A percentile compares a stretch with the other conserved stretches of the same genome.
These are phyloP conservation scores for Oxycera nigricornis DNA, from an alignment of 2,888 invertebrate genomes.

Conservation along the genomic window DNA sequence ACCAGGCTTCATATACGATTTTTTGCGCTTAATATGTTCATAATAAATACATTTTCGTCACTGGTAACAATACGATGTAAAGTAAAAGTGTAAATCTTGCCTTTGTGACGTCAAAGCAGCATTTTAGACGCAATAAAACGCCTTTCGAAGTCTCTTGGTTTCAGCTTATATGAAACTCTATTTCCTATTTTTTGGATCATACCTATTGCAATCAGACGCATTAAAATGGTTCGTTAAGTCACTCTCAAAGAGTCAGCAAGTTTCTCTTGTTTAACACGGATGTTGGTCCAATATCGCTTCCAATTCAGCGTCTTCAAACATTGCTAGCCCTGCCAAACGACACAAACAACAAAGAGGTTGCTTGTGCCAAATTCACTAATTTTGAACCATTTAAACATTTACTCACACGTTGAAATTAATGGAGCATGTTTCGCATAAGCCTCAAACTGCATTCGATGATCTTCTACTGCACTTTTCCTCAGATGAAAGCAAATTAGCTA, in stretches of 20 bases:
- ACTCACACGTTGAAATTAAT: background rate
- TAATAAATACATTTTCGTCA: no score
- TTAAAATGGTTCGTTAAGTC: background rate
- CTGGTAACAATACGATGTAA: no score
- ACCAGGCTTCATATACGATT: no score
- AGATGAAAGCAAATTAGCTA: background rate
- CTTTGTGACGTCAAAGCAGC: no score
- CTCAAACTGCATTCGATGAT: background rate
- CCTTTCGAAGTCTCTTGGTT: no score
- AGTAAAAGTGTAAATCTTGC: no score
- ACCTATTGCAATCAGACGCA: background rate
- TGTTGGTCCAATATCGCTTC: no score
- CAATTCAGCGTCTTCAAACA: no score
- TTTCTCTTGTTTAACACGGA: background rate
- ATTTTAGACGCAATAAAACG: no score
- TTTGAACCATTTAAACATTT: background rate
- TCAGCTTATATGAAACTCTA: no score
- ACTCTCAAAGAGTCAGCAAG: background rate
- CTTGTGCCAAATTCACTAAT: background rate
- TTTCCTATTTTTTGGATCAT: background rate
- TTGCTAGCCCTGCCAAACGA: background rate
- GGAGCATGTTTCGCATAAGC: background rate
- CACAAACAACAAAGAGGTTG: background rate
- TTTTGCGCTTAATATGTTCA: no score
- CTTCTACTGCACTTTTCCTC: background rate